These are phyloP conservation scores for Meriones unguiculatus DNA, from an alignment of 2,113 vertebrate species.

Conservation along the genomic window DNA sequence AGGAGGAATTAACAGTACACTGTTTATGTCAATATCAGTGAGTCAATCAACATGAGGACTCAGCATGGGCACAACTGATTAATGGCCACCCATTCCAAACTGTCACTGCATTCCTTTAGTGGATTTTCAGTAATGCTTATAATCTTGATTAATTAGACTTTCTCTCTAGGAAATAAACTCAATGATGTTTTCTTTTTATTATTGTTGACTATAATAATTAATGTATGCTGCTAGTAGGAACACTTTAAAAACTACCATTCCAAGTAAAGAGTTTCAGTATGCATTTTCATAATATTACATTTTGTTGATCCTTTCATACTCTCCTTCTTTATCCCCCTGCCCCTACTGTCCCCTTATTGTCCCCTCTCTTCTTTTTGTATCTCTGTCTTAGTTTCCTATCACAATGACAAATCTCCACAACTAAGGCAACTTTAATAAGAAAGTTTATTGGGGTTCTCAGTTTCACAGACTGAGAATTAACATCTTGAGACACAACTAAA, in stretches of 20 bases:
- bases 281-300: background rate
- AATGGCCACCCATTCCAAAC: background rate
- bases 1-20: background rate
- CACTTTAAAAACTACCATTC: background rate
- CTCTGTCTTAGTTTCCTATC: background rate
- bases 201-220: conserved; percentile 54
- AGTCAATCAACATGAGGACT: background rate
- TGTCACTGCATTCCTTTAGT: background rate
- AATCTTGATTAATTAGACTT: conserved; percentile 55
- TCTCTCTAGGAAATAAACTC: conserved; percentile 59
- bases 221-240: background rate
- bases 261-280: background rate
- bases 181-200: background rate
- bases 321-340: background rate
- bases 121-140: background rate
- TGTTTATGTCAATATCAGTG: background rate
- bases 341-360: background rate
- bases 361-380: background rate
- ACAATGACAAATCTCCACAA: background rate
- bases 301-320: background rate
- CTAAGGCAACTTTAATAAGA: background rate
- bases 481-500: too few species aligned
- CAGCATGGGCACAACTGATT: background rate
- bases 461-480: background rate
- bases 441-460: background rate